phyloP scores from a whole-genome alignment of 1,140 invertebrate species.

The Papilio polytes region DNA sequence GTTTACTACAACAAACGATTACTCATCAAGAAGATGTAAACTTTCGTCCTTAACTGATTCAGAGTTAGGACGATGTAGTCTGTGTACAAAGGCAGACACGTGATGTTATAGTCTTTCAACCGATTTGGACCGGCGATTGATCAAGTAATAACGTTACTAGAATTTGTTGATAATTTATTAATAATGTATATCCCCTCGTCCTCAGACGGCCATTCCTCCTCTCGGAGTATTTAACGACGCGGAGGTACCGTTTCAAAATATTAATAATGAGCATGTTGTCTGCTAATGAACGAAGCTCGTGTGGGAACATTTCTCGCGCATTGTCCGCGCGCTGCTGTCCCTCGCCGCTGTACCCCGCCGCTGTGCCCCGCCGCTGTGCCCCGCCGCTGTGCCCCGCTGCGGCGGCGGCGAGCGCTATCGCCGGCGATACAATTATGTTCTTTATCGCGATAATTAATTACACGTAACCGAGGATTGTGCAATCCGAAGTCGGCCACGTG shows the following conservation, averaged over 20 bases:
- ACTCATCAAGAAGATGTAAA: neutral
- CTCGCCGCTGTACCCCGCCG: slow-evolving; percentile 56
- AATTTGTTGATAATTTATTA: neutral
- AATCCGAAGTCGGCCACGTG: slow-evolving; percentile 10
- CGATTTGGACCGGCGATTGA: neutral
- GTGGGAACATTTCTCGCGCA: slow-evolving; percentile 58
- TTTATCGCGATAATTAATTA: slow-evolving; percentile 56
- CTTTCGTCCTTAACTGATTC: neutral
- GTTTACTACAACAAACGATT: neutral
- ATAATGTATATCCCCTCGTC: neutral
- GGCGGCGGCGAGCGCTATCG: slow-evolving; percentile 24
- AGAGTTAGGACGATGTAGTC: neutral
- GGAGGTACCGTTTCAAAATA: slow-evolving; percentile 75
- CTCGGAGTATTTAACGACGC: slow-evolving; percentile 46
- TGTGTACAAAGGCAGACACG: too few relatives aligned
- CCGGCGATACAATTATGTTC: neutral
- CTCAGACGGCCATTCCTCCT: slow-evolving; percentile 1
- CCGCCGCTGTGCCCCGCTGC: slow-evolving; percentile 46
- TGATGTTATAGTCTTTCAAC: neutral
- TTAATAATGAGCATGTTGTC: slow-evolving; percentile 69
- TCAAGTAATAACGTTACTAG: too few relatives aligned
- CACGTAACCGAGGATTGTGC: slow-evolving; percentile 42
- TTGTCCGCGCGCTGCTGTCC: slow-evolving; percentile 52
- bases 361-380: slow-evolving; percentile 41
- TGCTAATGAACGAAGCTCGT: slow-evolving; percentile 69